A percentile compares a stretch with the other conserved stretches of the same genome.
Conservation (phyloP, 1,140 invertebrate species). For the Heliconius nattereri region DNA sequence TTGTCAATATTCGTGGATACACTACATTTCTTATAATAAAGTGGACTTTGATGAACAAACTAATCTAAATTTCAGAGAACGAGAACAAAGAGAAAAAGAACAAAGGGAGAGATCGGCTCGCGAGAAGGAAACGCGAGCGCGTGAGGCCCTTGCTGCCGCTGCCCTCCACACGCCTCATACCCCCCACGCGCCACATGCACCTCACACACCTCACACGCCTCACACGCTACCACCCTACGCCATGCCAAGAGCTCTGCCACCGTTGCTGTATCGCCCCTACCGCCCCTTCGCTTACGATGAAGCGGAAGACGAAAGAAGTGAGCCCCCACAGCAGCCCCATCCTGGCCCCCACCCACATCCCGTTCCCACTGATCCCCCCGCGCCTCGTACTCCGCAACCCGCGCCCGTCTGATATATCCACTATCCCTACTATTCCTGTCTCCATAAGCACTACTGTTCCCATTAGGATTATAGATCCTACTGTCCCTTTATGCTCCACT, state of each 20-base stretch:
- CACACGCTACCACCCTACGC: conserved; percentile 56
- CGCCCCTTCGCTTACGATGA: conserved; percentile 45
- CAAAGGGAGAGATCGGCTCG: conserved; percentile 64
- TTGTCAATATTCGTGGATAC: too few species aligned
- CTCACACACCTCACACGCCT: conserved; percentile 57
- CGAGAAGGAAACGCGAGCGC: conserved; percentile 64
- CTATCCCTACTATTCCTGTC: conserved; percentile 11
- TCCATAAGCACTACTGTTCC: background rate
- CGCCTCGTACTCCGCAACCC: conserved; percentile 30
- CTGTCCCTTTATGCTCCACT: too few species aligned
- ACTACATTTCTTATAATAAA: too few species aligned
- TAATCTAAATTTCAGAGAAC: conserved; percentile 53
- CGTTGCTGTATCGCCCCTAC: conserved; percentile 60
- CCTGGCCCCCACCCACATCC: conserved; percentile 23
- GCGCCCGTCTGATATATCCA: conserved; percentile 35
- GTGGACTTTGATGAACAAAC: background rate
- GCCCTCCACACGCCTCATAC: conserved; percentile 50
- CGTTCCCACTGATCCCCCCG: conserved; percentile 28
- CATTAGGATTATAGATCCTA: background rate
- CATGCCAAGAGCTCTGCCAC: conserved; percentile 58
- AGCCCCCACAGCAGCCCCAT: conserved; percentile 24
- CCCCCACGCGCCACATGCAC: conserved; percentile 52
- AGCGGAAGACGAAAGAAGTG: conserved; percentile 39
- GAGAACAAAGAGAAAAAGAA: conserved; percentile 68
- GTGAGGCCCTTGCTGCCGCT: conserved; percentile 50